Percentiles rank a stretch among this genome's conserved stretches.
These are phyloP conservation scores for Heliothis virescens DNA, from an alignment of 1,140 invertebrate genomes.

Conservation along the genomic window DNA sequence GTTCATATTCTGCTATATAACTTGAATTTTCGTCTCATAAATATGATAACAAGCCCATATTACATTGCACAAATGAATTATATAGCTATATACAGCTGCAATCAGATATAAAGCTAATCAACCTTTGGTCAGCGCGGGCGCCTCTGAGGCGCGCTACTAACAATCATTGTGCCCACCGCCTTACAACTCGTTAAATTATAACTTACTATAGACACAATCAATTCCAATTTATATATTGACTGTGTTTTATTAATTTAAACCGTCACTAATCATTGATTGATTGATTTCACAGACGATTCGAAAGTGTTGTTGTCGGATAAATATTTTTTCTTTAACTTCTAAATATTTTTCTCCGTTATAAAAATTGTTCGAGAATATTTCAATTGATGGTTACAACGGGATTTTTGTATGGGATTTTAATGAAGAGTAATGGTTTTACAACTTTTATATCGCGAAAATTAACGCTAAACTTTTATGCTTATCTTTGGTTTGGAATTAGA, in stretches of 20 bases:
- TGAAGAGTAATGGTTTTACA: conserved; percentile 23
- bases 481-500: conserved; percentile 12
- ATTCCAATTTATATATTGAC: conserved; percentile 50
- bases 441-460: conserved; percentile 20
- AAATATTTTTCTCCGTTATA: conserved; percentile 51
- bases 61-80: neutral
- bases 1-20: no score
- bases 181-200: conserved; percentile 42
- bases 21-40: no score
- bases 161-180: conserved; percentile 17
- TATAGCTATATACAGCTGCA: neutral
- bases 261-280: conserved; percentile 55
- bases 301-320: conserved; percentile 50
- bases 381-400: conserved; percentile 17
- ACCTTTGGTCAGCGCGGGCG: conserved; percentile 4
- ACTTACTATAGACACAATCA: conserved; percentile 40
- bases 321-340: conserved; percentile 33
- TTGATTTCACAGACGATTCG: conserved; percentile 56
- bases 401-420: conserved; percentile 36
- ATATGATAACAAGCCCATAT: neutral
- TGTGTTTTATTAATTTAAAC: conserved; percentile 51
- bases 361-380: neutral
- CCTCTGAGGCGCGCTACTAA: neutral
- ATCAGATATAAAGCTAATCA: conserved; percentile 37
- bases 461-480: conserved; percentile 22